Conservation (phyloP, 2,797 vertebrate genomes). For the Eulemur coronatus region DNA sequence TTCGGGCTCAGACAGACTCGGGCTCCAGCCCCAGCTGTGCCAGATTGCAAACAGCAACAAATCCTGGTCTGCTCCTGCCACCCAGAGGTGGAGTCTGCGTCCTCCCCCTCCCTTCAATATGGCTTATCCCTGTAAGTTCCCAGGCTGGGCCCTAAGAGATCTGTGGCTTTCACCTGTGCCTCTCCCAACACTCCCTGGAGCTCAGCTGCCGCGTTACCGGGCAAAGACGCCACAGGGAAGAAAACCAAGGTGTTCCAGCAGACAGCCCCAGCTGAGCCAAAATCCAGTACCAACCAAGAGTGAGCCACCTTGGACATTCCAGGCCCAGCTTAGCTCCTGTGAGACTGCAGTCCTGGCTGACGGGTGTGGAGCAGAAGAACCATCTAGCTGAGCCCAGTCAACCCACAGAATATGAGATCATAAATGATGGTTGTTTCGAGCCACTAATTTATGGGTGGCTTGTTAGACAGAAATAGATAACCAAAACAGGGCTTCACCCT, state of each 20-base stretch:
- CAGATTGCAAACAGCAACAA: background rate
- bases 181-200: background rate
- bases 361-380: rapidly evolving
- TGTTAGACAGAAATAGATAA: rapidly evolving
- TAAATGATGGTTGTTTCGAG: rapidly evolving
- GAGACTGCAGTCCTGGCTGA: rapidly evolving
- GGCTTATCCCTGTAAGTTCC: background rate
- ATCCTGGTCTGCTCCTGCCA: too few relatives aligned
- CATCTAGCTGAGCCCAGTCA: background rate
- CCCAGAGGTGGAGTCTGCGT: background rate
- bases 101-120: background rate
- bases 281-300: rapidly evolving
- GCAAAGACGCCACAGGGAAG: background rate
- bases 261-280: background rate
- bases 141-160: background rate
- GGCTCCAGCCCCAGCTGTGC: background rate
- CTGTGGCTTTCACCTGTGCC: background rate
- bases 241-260: background rate
- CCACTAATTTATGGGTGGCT: background rate
- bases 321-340: rapidly evolving
- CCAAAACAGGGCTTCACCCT: too few relatives aligned
- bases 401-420: background rate
- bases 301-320: rapidly evolving
- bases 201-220: rapidly evolving
- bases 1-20: too few relatives aligned